Evolutionary conservation across 2,113 vertebrate genomes (phyloP), one percentile per base, ranked within the genome.

Genomic region (Fregetta grallaria): DNA sequence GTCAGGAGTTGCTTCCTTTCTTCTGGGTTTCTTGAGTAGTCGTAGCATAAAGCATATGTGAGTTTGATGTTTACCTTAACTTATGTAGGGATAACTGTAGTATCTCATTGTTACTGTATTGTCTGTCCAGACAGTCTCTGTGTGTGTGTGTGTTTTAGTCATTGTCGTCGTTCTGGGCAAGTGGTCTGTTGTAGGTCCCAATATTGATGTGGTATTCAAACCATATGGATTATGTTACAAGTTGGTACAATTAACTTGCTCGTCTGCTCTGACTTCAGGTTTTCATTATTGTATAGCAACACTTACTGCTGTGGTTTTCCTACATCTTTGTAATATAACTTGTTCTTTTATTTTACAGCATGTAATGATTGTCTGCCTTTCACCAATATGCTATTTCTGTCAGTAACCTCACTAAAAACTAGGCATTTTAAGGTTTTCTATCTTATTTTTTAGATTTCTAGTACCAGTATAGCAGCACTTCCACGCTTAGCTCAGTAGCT

Each of bases 281-380:
- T 95, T 96, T 85, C 71, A 61, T 93, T 93, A 67, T 44, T 15
- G 29, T 61, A 13, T 10, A 89, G 49, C 70, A 72, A 65, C 65
- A 61, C 73, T 85, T 62, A 29, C 55, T 1, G 15, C 73, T 90
- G 73, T 81, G 80, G 13, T 82, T 87, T 94, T 82, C 77, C 81
- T 95, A 2, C 91, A 45, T 67, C 66, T 92, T 61, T 52, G 61
- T 66, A 90, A 56, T 61, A 40, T 68, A 68, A 87, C 85, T 93
- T 91, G 58, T 81, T 87, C 36, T 87, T 67, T 87, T 94, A 52
- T 79, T 96, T 85, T 93, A 53, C 50, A 93, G 55, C 45, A 25
- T 59, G 63, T 79, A 86, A 66, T 80, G 53, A 62, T 88, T 73
- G 58, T 38, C 47, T 93, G 50, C 63, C 75, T 92, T 92, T 88